Evolutionary conservation across 2,888 invertebrate genomes (phyloP), one percentile per base, ranked within the genome.

Genomic region (Mimumesa dahlbomi): DNA sequence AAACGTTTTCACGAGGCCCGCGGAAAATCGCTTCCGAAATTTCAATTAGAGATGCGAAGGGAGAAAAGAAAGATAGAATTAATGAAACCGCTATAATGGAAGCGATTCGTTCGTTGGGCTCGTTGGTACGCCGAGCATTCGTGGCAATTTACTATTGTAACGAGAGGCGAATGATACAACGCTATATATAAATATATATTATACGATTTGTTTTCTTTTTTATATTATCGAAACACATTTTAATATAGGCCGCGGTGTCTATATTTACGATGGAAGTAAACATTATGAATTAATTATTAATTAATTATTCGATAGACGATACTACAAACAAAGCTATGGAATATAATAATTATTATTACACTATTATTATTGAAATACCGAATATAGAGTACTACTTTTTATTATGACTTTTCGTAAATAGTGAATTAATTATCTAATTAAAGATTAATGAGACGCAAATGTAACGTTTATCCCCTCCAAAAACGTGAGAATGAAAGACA

Each of bases 401-500:
- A 84, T 86, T 83, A 85, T 82, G 81, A 84, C 74, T 79, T 85
- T 84, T 84, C 82, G 81, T 85, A 82, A 85, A 82, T 85, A 84
- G 84, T 79, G 75, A 83, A 82, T 83, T 79, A 81, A 84, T 84
- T 75, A 82, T 75, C 81, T 74, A 79, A 84, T 82, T 82, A 81
- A 82, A 85, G 65, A 81, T 76, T 79, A 81, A 82, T 79, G 79
- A 82, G 78, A 82, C 71, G 78, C 62, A 80, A 81, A 63, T 72
- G 69, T 70, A 74, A 66, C 54, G 45, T 73, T 67, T 64, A 61
- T 59, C 67, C 64, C 46, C 63, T 58, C 16, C 46, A 21, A 29
- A 22, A 34, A 18, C 49, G 45, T 48, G 52, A 50, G 25, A 56
- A 50, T 7, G 46, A 64, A 31, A 38, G 29, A 19, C 18, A 4